Conservation (phyloP, 1,140 invertebrate genomes). For the Tigriopus japonicus region DNA sequence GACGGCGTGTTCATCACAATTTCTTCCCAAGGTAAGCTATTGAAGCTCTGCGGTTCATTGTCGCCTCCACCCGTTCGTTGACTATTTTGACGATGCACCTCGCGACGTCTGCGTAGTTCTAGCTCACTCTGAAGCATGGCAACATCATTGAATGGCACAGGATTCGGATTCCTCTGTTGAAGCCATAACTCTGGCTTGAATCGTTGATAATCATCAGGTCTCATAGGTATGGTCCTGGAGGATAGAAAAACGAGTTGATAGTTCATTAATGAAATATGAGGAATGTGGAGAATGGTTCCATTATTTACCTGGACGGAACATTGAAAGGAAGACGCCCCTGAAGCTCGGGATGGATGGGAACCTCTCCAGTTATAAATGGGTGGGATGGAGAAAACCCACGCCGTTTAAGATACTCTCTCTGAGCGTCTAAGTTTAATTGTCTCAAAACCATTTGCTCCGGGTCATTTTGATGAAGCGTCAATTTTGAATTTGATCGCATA, state of each 20-base stretch:
- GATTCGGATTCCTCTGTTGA: not conserved
- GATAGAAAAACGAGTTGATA: not conserved
- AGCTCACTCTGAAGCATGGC: not conserved
- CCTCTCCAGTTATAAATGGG: conserved; percentile 4
- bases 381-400: conserved; percentile 5
- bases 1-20: not conserved
- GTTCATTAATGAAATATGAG: too few relatives aligned
- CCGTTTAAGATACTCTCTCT: not conserved
- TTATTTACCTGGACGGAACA: not conserved
- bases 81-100: not conserved
- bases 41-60: not conserved
- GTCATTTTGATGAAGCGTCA: too few relatives aligned
- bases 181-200: conserved; percentile 7
- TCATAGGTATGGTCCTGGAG: conserved; percentile 1
- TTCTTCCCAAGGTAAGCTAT: not conserved
- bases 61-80: not conserved
- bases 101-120: not conserved
- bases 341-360: conserved; percentile 7
- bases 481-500: too few relatives aligned
- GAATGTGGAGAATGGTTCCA: too few relatives aligned
- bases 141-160: not conserved
- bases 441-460: not conserved
- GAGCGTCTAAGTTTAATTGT: not conserved
- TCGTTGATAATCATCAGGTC: conserved; percentile 8
- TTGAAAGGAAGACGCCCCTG: conserved; percentile 5